These are phyloP conservation scores for Sebastes iracundus DNA, from an alignment of 2,797 vertebrate species.

Conservation along the genomic window DNA sequence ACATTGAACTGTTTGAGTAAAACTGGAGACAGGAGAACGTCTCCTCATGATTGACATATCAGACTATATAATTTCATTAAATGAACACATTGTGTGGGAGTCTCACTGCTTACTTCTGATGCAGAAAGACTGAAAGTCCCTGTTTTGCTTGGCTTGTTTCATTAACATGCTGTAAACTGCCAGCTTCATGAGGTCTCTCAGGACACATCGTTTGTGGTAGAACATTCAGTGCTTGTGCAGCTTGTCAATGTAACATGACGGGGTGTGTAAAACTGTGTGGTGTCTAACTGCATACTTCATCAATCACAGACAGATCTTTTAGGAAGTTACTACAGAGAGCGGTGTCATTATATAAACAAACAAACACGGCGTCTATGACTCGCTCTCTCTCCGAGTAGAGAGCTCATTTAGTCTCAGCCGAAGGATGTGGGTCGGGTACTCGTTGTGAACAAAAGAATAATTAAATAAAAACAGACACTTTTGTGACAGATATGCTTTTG, in stretches of 20 bases:
- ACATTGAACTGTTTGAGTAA: neutral
- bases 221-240: constrained; percentile 24
- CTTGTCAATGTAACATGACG: constrained; percentile 14
- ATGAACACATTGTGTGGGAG: constrained; percentile 29
- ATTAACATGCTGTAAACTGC: constrained; percentile 26
- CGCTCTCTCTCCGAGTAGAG: neutral
- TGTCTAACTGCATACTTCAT: constrained; percentile 30
- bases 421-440: neutral
- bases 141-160: constrained; percentile 29
- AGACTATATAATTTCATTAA: neutral
- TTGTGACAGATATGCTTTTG: neutral
- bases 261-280: neutral
- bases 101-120: constrained; percentile 4
- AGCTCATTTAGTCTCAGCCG: constrained; percentile 10
- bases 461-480: neutral
- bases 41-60: neutral
- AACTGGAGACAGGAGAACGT: neutral
- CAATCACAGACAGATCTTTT: constrained; percentile 25
- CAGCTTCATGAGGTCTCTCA: constrained; percentile 24
- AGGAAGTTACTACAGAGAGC: constrained; percentile 12
- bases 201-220: constrained; percentile 28
- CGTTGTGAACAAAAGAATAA: neutral
- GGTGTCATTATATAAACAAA: constrained; percentile 38
- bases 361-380: constrained; percentile 13
- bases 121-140: constrained; percentile 18